A percentile compares a stretch with the other conserved stretches of the same genome.
These are phyloP conservation scores for Perca schrenkii DNA, from an alignment of 2,113 vertebrate species.

Conservation along the genomic window DNA sequence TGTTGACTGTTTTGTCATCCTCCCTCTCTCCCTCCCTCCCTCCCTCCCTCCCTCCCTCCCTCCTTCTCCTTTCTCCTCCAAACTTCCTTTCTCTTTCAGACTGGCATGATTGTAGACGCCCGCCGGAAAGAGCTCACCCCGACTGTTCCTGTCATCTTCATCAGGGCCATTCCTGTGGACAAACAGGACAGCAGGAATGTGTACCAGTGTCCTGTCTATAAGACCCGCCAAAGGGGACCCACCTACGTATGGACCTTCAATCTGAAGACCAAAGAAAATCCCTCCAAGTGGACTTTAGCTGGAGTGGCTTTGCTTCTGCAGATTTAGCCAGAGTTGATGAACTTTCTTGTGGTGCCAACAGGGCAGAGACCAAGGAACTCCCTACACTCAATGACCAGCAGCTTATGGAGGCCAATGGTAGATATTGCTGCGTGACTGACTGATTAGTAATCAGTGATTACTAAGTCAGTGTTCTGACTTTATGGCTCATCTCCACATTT, in stretches of 20 bases:
- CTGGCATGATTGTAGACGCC: constrained; percentile 88
- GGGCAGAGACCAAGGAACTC: neutral
- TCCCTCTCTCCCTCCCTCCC: too few relatives aligned
- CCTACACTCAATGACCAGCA: neutral
- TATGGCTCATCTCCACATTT: neutral
- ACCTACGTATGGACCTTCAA: constrained; percentile 96
- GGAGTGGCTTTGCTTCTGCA: constrained; percentile 94
- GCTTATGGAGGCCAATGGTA: neutral
- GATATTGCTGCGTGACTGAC: neutral
- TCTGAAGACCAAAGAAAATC: constrained; percentile 92
- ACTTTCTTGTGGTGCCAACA: neutral
- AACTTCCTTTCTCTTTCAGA: constrained; percentile 74
- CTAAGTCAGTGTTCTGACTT: neutral
- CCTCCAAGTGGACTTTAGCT: constrained; percentile 94
- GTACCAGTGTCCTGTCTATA: constrained; percentile 94
- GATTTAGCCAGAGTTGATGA: constrained; percentile 68
- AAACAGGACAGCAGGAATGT: constrained; percentile 87
- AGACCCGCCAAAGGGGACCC: constrained; percentile 91
- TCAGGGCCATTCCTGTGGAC: constrained; percentile 90
- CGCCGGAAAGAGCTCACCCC: constrained; percentile 93
- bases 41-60: neutral
- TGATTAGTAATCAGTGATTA: neutral
- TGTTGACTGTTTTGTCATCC: constrained; percentile 35
- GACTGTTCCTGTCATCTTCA: constrained; percentile 90
- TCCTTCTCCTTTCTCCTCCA: neutral